Evolutionary conservation across 2,797 vertebrate species (phyloP).

Genomic region (Sebastes cheni): DNA sequence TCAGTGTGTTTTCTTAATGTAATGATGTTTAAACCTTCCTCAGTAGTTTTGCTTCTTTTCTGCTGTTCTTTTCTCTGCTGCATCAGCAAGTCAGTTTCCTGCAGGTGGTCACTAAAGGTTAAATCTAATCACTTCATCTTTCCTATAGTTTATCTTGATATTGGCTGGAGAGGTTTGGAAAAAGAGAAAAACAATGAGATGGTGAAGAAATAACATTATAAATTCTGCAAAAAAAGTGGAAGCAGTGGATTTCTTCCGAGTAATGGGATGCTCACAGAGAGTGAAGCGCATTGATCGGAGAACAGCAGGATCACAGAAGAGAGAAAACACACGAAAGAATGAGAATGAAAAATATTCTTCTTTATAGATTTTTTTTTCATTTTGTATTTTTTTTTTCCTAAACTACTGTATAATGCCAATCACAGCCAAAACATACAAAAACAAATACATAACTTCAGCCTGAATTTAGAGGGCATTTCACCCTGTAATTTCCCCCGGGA

Average conservation of each 20-base stretch:
- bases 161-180: constrained; percentile 1
- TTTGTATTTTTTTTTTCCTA: background rate
- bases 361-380: background rate
- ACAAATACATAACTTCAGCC: background rate
- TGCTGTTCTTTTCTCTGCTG: background rate
- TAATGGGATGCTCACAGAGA: background rate
- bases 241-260: background rate
- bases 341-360: background rate
- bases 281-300: background rate
- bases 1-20: background rate
- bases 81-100: background rate
- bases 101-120: constrained; percentile 4
- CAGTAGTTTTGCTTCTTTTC: background rate
- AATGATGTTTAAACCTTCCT: background rate
- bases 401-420: background rate
- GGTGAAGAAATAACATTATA: background rate
- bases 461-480: constrained; percentile 5
- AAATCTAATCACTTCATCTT: background rate
- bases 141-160: background rate
- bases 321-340: background rate
- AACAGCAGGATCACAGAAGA: background rate
- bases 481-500: background rate
- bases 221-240: background rate
- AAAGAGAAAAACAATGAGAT: background rate
- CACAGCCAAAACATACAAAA: background rate